Base-by-base conservation (phyloP, 2,888 invertebrate genomes). In the Neuroscelio doddi region DNA sequence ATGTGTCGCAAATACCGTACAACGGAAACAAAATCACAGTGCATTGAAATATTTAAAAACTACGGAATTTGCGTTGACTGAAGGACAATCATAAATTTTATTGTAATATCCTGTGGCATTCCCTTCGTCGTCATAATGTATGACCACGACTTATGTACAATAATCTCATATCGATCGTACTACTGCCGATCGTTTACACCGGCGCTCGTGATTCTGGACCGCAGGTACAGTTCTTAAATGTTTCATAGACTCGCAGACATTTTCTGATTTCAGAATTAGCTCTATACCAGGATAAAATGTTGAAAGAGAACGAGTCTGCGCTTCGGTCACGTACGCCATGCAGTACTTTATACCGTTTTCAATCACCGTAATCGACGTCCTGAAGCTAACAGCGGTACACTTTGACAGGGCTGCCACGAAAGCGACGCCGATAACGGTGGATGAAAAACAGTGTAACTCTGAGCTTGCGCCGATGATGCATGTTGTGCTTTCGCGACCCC, bases 391-490 rank as follows among this genome's bases (percentile, higher is more conserved):
- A 8, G 9, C 30, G n/a, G 30, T 30, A 10, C 30, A 2, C 10
- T 30, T 30, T 30, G 3, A 3, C 26, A 26, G 26, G 8, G 26
- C 26, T 8, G 9, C 14, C 21, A 14, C 15, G 10, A 21, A 24
- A 47, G n/a, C 53, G 61, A 55, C 45, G 39, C 58, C 62, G 69
- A 64, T 66, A 42, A 57, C 67, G 67, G 67, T 62, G 46, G 41
- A 64, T 64, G 59, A 64, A 63, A 53, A 57, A 62, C 61, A 59
- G 49, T 73, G 74, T 76, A 76, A 77, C 74, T 80, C 75, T 78
- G 74, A 84, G 84, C 84, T 83, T 84, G 84, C 82, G 84, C 83
- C 84, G 84, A 83, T 83, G 84, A 84, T 84, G 84, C 83, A 83
- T 84, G 83, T 81, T 84, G 82, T 82, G 83, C 83, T 83, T 80